Evolutionary conservation across 2,113 vertebrate species (phyloP).

Genomic region (Heloderma charlesbogerti): DNA sequence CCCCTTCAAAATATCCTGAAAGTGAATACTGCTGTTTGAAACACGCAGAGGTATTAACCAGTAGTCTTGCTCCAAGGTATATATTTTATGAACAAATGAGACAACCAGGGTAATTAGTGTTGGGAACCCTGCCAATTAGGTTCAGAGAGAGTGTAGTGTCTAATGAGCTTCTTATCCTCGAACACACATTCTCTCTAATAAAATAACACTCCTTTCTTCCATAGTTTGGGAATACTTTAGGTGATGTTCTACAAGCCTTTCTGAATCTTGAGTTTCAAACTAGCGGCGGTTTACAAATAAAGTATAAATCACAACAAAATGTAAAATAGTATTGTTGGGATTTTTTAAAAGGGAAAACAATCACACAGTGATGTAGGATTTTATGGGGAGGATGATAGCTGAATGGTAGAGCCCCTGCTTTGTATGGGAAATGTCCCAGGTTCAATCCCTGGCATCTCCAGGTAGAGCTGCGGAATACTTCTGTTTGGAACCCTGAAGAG

Average conservation of each 20-base stretch:
- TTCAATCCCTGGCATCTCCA: not conserved
- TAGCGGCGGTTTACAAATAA: not conserved
- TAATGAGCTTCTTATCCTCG: not conserved
- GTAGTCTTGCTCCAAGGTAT: not conserved
- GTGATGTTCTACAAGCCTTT: not conserved
- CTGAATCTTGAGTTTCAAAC: not conserved
- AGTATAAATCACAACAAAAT: not conserved
- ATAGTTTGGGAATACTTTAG: not conserved
- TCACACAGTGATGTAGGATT: not conserved
- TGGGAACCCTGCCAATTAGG: not conserved
- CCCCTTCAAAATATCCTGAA: not conserved
- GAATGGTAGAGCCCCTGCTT: not conserved
- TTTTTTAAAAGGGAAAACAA: not conserved
- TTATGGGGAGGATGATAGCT: not conserved
- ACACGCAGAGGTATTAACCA: not conserved
- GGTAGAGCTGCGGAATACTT: not conserved
- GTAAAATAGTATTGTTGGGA: not conserved
- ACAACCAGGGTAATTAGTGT: constrained; percentile 1
- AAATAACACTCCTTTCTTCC: not conserved
- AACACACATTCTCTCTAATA: not conserved
- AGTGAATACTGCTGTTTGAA: not conserved
- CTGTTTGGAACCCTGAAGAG: not conserved
- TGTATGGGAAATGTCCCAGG: not conserved
- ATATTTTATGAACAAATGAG: not conserved
- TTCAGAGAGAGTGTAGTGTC: not conserved